phyloP scores from a whole-genome alignment of 2,797 vertebrate genomes.

The Sebastolobus alascanus region DNA sequence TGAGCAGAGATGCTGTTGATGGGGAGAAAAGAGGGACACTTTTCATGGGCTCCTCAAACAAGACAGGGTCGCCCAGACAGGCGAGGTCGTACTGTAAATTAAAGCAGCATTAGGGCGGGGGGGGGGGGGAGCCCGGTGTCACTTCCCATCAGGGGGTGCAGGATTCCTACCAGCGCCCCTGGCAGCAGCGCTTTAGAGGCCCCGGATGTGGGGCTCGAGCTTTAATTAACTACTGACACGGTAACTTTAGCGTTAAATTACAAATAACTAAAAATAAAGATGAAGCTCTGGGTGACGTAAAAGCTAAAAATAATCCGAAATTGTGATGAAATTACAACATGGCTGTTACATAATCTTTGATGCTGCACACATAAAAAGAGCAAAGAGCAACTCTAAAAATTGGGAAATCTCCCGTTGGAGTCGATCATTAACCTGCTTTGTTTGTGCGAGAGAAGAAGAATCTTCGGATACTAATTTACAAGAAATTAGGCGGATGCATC shows the following conservation, averaged over 20 bases:
- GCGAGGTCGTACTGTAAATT: conserved; percentile 70
- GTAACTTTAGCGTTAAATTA: conserved; percentile 33
- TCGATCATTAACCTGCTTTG: conserved; percentile 45
- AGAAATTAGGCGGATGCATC: conserved; percentile 50
- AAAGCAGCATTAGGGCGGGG: conserved; percentile 52
- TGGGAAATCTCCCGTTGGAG: conserved; percentile 19
- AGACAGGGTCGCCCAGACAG: conserved; percentile 31
- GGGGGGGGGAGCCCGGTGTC: conserved; percentile 59
- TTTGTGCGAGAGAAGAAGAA: conserved; percentile 10
- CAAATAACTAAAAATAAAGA: conserved; percentile 13
- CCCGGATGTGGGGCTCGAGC: conserved; percentile 33
- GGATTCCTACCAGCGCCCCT: conserved; percentile 70
- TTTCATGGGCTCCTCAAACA: conserved; percentile 23
- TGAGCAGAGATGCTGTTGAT: conserved; percentile 39
- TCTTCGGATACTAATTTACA: conserved; percentile 18
- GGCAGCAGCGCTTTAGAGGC: conserved; percentile 58
- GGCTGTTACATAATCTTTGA: conserved; percentile 10
- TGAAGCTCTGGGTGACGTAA: background rate
- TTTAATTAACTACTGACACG: conserved; percentile 41
- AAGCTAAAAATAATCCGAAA: conserved; percentile 23
- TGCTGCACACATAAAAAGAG: conserved; percentile 10
- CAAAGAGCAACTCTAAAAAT: conserved; percentile 18
- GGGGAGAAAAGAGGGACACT: conserved; percentile 1
- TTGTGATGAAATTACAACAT: conserved; percentile 27
- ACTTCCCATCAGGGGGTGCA: conserved; percentile 64